Conservation (phyloP, 1,140 invertebrate species). For the Heliconius melpomene region DNA sequence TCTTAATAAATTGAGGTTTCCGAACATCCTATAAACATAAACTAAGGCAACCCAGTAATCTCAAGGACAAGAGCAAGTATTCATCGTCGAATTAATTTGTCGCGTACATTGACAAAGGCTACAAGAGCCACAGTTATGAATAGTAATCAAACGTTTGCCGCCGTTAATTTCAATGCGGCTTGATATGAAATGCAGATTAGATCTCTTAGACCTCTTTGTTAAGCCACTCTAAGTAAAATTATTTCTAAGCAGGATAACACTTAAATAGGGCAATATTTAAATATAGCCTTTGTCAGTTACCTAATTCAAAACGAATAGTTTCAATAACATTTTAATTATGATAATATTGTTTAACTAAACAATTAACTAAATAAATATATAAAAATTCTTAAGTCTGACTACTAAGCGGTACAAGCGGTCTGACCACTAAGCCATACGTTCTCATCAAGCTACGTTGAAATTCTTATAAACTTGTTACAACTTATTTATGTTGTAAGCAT, state of each 20-base stretch:
- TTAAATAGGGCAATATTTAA: slow-evolving; percentile 8
- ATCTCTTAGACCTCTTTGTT: slow-evolving; percentile 7
- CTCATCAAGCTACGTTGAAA: too few relatives aligned
- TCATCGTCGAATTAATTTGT: slow-evolving; percentile 5
- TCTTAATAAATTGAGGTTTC: background rate
- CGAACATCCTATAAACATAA: background rate
- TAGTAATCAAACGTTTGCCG: slow-evolving; percentile 4
- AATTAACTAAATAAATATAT: too few relatives aligned
- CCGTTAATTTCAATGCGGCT: slow-evolving; percentile 1
- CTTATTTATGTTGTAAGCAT: too few relatives aligned
- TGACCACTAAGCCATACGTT: too few relatives aligned
- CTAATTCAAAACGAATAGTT: background rate
- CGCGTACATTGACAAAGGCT: slow-evolving; percentile 8
- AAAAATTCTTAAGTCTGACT: too few relatives aligned
- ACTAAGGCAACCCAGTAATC: background rate
- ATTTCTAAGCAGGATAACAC: background rate
- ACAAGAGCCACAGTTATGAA: slow-evolving; percentile 9
- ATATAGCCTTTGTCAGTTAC: background rate
- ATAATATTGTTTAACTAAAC: too few relatives aligned
- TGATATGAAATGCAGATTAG: slow-evolving; percentile 6
- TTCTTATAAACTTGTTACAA: too few relatives aligned
- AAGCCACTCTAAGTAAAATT: background rate
- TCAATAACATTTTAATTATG: too few relatives aligned
- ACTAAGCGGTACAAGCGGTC: too few relatives aligned
- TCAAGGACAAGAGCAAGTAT: background rate